Base-by-base conservation (phyloP, 2,888 invertebrate species). In the Rhingia rostrata region DNA sequence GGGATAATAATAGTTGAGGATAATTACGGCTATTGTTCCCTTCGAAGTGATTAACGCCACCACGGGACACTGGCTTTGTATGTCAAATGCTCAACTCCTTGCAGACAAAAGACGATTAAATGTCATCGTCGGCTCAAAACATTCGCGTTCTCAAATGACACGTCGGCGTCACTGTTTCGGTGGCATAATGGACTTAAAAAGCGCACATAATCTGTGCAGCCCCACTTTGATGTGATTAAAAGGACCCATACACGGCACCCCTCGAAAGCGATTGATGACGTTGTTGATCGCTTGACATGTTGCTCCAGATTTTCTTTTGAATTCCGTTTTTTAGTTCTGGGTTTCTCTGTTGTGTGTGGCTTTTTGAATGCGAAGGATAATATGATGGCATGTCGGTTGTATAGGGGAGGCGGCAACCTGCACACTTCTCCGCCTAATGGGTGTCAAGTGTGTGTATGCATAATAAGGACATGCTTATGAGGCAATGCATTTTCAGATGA, bases 251-350 rank as follows among this genome's bases (percentile, higher is more conserved):
- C 58, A 54, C 60, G 35, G 60, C 66, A 47, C 60, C 49, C 61
- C 66, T 75, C 66, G 58, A 66, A 56, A 66, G 41, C 67, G 60
- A 77, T 77, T 77, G 77, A 54, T 77, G 77, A 77, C 22, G 22
- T 22, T 54, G 67, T 61, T 77, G 67, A 77, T 77, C 77, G 60
- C 77, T 77, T 77, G 77, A 77, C 77, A 69, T 69, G 45, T 75
- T 77, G 67, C 77, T 77, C 77, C 53, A 69, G 67, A 77, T 69
- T 69, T 53, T 61, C 39, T 37, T 39, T 67, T 66, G 30, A 12
- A 45, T 45, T 9, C 45, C 32, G 35, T 22, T 33, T 33, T 58
- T 14, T 4, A 9, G 10, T 14, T 45, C 32, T 10, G 53, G 12
- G 32, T 51, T 41, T 35, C 45, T 22, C 6, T 9, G 4, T 22